Evolutionary conservation across 92 coral and sea anemone genomes (phyloP), one percentile per base, ranked within the genome.

Genomic region (Parazoanthus darwini): DNA sequence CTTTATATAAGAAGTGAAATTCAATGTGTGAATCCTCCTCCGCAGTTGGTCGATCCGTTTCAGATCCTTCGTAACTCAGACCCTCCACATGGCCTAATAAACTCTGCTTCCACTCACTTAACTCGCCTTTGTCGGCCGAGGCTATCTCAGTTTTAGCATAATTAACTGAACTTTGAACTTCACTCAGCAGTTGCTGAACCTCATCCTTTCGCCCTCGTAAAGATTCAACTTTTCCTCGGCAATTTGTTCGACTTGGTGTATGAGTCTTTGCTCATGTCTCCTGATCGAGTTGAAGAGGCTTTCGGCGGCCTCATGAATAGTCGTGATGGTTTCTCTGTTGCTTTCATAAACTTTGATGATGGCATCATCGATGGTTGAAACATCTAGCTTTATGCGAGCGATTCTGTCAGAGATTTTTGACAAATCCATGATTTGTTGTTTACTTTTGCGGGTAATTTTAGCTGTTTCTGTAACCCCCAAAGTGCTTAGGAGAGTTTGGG

Each of bases 261-360:
- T 83, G 6, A 83, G 86, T 15, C 25, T 67, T 42, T 43, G 86
- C 36, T 68, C 86, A 73, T 48, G 74, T 83, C 39, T 83, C 42
- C 66, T 83, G 58, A 83, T 29, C 66, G 86, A 66, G 22, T 74
- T 83, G 48, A 83, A 68, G 11, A 25, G 77, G 18, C n/a, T 42
- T 22, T 82, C 86, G 25, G 77, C 86, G 11, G 86, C 77, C 11
- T 67, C 86, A 1, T 82, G 86, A 68, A 67, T 82, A 11, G 10
- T 66, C 16, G 65, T 67, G 43, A 38, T 70, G 39, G 42, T 82
- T 44, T 82, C 86, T 83, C 86, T n/a, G 58, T 83, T 83, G 59
- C 86, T 83, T 66, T 83, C 86, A 48, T 83, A 83, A 26, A 68
- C 86, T 23, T 68, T 43, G 15, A 83, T 83, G 22, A 83, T 83